These are phyloP conservation scores for Torymus auratus DNA, from an alignment of 2,888 invertebrate genomes.

Conservation along the genomic window DNA sequence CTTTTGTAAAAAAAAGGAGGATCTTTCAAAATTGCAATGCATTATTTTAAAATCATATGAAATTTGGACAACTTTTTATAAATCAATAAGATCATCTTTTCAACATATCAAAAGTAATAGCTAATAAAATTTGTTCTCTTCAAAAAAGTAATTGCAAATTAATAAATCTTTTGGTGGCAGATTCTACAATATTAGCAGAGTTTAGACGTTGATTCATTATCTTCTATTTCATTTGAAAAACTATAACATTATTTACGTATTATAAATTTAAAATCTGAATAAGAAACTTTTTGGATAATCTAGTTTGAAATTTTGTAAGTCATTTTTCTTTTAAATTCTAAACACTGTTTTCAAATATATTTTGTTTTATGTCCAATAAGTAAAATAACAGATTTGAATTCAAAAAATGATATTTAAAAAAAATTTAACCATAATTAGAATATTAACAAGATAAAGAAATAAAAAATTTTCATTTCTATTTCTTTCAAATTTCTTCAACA, in stretches of 20 bases:
- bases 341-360: constrained; percentile 24
- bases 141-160: constrained; percentile 51
- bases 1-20: constrained; percentile 47
- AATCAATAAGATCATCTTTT: constrained; percentile 20
- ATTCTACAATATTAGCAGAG: constrained; percentile 49
- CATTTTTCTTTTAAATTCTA: constrained; percentile 19
- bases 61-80: constrained; percentile 20
- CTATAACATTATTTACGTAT: constrained; percentile 26
- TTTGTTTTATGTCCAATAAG: constrained; percentile 35
- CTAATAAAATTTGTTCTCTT: constrained; percentile 22
- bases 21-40: constrained; percentile 26
- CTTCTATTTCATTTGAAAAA: constrained; percentile 39
- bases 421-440: constrained; percentile 46
- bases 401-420: constrained; percentile 38
- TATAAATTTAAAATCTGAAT: constrained; percentile 27
- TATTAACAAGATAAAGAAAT: constrained; percentile 55
- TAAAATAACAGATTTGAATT: constrained; percentile 52
- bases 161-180: constrained; percentile 51
- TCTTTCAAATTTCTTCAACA: constrained; percentile 50
- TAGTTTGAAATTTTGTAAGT: constrained; percentile 19
- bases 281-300: constrained; percentile 35
- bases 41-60: constrained; percentile 17
- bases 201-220: constrained; percentile 20
- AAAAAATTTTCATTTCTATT: constrained; percentile 47
- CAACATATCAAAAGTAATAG: constrained; percentile 5